Base-by-base conservation (phyloP, 2,888 invertebrate genomes). In the Alcis repandata region DNA sequence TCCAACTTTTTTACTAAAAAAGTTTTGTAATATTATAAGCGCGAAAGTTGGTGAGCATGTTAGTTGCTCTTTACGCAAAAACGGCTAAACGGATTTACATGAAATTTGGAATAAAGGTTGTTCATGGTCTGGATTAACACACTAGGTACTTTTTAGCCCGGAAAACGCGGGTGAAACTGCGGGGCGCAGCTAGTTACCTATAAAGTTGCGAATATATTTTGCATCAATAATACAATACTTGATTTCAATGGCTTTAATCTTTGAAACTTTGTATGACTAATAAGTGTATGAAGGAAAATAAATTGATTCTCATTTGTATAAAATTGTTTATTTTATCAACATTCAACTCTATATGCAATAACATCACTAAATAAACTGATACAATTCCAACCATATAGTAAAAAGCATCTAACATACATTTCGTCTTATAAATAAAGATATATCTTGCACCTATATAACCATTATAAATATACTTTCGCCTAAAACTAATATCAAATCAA, bases 291-390 rank as follows among this genome's bases (percentile, higher is more conserved):
- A 7, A 33, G 33, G 0, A 49, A 19, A 61, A 52, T 27, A 40
- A 51, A 63, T 45, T 0, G 9, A 46, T 17, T n/a, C 6, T 53
- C 1, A 32, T 41, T 51, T 59, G 48, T 63, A 59, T 63, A 59
- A 63, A 64, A 67, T 27, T 41, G 38, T 78, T 74, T 72, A 74
- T 73, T 76, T 59, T 54, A 59, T 71, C 6, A 27, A 61, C 56
- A 68, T 41, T 46, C 64, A 57, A 63, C 62, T 59, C 40, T 68
- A 63, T 63, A 58, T 48, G 67, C 68, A 59, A 19, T 53, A 63
- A 63, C 48, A 57, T 54, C 59, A 54, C 46, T 38, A 49, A 43
- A 38, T n/a, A n/a, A n/a, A n/a, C n/a, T n/a, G n/a, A n/a, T n/a
- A 20, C 48, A 38, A 53, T 57, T 45, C 17, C 8, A 62, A 48